phyloP scores from a whole-genome alignment of 2,888 invertebrate genomes.

The Brachynemurus nebulosus region DNA sequence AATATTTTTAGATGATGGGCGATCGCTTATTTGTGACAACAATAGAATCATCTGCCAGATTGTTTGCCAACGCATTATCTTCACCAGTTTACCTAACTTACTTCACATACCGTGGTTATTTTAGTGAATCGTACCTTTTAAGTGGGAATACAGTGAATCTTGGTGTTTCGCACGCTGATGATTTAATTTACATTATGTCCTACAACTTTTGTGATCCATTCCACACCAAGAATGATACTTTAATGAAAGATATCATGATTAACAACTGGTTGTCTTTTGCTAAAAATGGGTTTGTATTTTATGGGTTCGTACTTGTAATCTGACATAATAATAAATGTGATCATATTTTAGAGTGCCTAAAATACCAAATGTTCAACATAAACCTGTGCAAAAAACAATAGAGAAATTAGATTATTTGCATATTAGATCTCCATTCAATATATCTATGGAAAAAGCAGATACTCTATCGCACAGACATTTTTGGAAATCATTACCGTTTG shows the following conservation, averaged over 20 bases:
- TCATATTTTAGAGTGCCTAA: constrained; percentile 31
- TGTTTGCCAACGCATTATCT: constrained; percentile 40
- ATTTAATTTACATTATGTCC: constrained; percentile 38
- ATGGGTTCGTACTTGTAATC: neutral
- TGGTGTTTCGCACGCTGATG: constrained; percentile 52
- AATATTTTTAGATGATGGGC: constrained; percentile 23
- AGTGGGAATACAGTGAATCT: constrained; percentile 5
- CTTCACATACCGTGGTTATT: constrained; percentile 44
- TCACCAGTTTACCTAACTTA: constrained; percentile 50
- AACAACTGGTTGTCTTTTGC: constrained; percentile 42
- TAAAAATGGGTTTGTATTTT: constrained; percentile 38
- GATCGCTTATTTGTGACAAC: constrained; percentile 49
- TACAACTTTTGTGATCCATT: constrained; percentile 22
- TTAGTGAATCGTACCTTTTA: constrained; percentile 1
- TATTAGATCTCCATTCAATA: constrained; percentile 32
- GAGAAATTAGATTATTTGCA: constrained; percentile 35
- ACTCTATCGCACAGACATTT: constrained; percentile 39
- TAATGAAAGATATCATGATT: constrained; percentile 37
- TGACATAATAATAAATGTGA: neutral
- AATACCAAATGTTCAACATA: constrained; percentile 32
- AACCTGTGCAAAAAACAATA: constrained; percentile 30
- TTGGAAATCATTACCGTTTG: constrained; percentile 40
- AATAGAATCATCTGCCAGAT: constrained; percentile 42
- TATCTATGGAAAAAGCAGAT: constrained; percentile 30
- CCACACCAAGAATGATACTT: constrained; percentile 30